Base-by-base conservation (phyloP, 2,888 invertebrate species). In the Euproctis similis region DNA sequence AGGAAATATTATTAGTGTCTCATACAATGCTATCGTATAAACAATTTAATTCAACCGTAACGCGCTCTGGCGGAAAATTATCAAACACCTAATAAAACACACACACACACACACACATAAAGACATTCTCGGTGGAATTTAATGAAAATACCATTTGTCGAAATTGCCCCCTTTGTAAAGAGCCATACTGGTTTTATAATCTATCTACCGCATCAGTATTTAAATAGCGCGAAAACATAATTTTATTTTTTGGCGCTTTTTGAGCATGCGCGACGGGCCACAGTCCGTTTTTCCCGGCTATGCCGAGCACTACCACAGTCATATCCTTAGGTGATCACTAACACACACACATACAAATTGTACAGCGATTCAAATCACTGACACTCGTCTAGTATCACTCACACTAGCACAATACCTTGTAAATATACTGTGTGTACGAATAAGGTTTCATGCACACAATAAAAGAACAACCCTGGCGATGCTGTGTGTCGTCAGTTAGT, bases 401-500 rank as follows among this genome's bases (percentile, higher is more conserved):
- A 68, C 69, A 76, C 71, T 38, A 17, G 2, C 4, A 28, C 17
- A 28, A 10, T 12, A 30, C 26, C 8, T 37, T 42, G 42, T 59
- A 28, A 13, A 42, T 40, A 61, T 42, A 40, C 16, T 22, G 39
- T 45, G n/a, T n/a, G 39, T 46, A 50, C 37, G 36, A 36, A 65
- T 56, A 46, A 29, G 41, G 30, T 34, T 34, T 24, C 39, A 65
- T 70, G 31, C 77, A 74, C 63, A 78, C 78, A 49, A 24, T 19
- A 9, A 35, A 29, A 46, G 7, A 8, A 33, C 58, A 56, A 66
- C 75, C 77, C 76, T 58, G 75, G 73, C 59, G 49, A 49, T 59
- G 59, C 62, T 60, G 56, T 56, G 53, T 69, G n/a, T 59, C 70
- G 73, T 69, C 68, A 75, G 74, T 59, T 50, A 53, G 53, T 53